Base-by-base conservation (phyloP, 2,888 invertebrate genomes). In the Conchocele bisecta region DNA sequence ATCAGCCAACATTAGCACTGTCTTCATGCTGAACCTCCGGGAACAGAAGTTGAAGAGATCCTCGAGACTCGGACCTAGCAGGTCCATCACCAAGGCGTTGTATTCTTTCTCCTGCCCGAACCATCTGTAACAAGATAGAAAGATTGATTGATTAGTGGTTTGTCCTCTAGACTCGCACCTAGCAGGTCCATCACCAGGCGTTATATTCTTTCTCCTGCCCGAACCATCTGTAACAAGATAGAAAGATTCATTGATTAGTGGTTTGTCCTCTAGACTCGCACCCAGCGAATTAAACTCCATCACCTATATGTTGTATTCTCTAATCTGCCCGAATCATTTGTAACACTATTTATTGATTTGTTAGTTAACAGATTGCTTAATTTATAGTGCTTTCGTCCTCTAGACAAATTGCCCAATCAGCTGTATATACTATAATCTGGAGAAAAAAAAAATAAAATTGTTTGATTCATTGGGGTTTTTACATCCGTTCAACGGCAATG, bases 21-120 rank as follows among this genome's bases (percentile, higher is more conserved):
- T 99, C 94, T 99, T 99, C 93, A 98, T 97, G 85, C 98, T 98
- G 93, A 99, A 99, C 91, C 98, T 95, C 81, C 99, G 95, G 75
- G 97, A 96, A 92, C 99, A 99, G 93, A 99, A 99, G 92, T 98
- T 99, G 93, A 99, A 99, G 53, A 99, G 94, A 92, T 83, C 83
- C 53, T 83, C 83, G 13, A 83, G 68, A 69, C 83, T 83, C 59
- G 83, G 83, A 56, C 83, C 99, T 83, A 99, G 93, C 58, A 99
- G 94, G 92, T 99, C 99, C 98, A 99, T 99, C 81, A 99, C 99
- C 88, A 99, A n/a, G 79, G 99, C 97, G 92, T 99, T 99, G 93
- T 98, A 98, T 86, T 98, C 98, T 86, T 96, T 95, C 92, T 99
- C 99, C 92, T 98, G 98, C 7, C 88, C 89, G 76, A 82, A 89